Evolutionary conservation across 2,888 invertebrate species (phyloP).

Genomic region (Drosophila falleni): DNA sequence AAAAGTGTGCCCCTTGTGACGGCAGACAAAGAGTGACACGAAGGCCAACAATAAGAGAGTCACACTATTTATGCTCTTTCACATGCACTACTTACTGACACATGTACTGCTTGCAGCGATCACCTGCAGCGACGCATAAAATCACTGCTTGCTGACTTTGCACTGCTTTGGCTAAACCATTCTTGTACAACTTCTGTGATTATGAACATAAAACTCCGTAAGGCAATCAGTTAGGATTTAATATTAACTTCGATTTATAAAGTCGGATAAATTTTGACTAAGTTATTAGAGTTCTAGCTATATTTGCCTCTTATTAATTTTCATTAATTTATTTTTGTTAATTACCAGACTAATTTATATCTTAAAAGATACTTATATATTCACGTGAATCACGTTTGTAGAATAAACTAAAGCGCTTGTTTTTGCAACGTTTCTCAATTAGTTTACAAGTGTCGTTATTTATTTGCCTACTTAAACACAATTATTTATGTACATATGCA

Average conservation of each 20-base stretch:
- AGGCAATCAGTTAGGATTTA: too few relatives aligned
- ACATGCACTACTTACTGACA: not conserved
- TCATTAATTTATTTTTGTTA: not conserved
- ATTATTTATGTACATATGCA: constrained; percentile 8
- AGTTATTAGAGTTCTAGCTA: not conserved
- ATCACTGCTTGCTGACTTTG: not conserved
- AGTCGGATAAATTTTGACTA: too few relatives aligned
- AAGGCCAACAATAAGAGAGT: too few relatives aligned
- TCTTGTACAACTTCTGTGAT: too few relatives aligned
- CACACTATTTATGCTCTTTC: not conserved
- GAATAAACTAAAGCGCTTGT: constrained; percentile 16
- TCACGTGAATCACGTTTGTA: constrained; percentile 28
- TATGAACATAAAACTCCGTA: too few relatives aligned
- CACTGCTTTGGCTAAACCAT: constrained; percentile 1
- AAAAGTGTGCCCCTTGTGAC: constrained; percentile 24
- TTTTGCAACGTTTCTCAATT: constrained; percentile 16
- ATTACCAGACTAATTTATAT: not conserved
- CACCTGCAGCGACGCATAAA: too few relatives aligned
- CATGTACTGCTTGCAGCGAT: not conserved
- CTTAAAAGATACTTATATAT: not conserved
- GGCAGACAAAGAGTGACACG: constrained; percentile 16
- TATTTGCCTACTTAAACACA: constrained; percentile 23
- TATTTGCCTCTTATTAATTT: not conserved
- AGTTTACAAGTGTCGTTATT: constrained; percentile 24
- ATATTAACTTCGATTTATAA: too few relatives aligned